These are phyloP conservation scores for Graptemys geographica DNA, from an alignment of 2,797 vertebrate species.

Conservation along the genomic window DNA sequence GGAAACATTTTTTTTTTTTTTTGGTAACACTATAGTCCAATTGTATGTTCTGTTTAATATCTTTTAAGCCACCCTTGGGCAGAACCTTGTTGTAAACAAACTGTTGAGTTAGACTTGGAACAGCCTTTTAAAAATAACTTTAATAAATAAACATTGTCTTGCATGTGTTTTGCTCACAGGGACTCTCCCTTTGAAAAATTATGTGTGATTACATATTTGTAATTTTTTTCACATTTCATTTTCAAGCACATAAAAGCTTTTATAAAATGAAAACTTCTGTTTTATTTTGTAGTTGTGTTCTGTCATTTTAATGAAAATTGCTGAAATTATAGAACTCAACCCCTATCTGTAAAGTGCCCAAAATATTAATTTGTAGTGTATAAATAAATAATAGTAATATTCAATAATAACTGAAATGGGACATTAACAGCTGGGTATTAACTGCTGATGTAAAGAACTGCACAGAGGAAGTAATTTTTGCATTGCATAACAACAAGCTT, in stretches of 20 bases:
- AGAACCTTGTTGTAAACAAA: slow-evolving; percentile 68
- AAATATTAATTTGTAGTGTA: background rate
- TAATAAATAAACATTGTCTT: slow-evolving; percentile 73
- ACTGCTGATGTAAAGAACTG: background rate
- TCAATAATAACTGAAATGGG: slow-evolving; percentile 18
- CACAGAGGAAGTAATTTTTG: background rate
- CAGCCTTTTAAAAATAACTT: slow-evolving; percentile 66
- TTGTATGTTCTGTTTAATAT: slow-evolving; percentile 62
- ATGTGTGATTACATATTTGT: slow-evolving; percentile 18
- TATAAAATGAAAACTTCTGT: slow-evolving; percentile 29
- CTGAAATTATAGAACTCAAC: slow-evolving; percentile 15
- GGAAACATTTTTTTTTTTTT: slow-evolving; percentile 42
- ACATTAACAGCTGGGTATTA: slow-evolving; percentile 19
- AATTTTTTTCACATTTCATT: slow-evolving; percentile 3
- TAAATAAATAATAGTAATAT: slow-evolving; percentile 46
- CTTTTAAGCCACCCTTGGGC: slow-evolving; percentile 69
- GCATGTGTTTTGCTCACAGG: slow-evolving; percentile 64
- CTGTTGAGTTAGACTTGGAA: slow-evolving; percentile 68
- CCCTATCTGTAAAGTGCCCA: background rate
- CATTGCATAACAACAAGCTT: background rate
- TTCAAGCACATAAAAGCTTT: background rate
- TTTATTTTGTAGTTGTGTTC: slow-evolving; percentile 49
- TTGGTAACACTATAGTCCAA: slow-evolving; percentile 46
- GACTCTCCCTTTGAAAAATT: slow-evolving; percentile 43
- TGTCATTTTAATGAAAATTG: slow-evolving; percentile 27